Percentiles rank a stretch among this genome's conserved stretches.
These are phyloP conservation scores for Drosophila lutescens DNA, from an alignment of 2,888 invertebrate genomes.

Conservation along the genomic window DNA sequence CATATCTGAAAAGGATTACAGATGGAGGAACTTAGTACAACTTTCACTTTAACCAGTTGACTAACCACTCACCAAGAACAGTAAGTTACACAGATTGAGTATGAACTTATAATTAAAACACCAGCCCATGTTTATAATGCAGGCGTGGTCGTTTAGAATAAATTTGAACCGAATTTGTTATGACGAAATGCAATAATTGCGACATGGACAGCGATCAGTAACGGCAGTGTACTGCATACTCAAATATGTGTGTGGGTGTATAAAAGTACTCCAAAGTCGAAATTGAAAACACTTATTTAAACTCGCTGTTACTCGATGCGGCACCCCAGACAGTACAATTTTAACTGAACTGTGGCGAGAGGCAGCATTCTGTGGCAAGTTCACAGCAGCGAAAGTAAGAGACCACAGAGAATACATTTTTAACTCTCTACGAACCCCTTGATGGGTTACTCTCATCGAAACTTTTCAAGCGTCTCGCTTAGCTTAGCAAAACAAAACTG, in stretches of 20 bases:
- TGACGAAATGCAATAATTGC: slow-evolving; percentile 22
- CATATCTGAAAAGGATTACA: slow-evolving; percentile 86
- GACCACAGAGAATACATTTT: slow-evolving; percentile 7
- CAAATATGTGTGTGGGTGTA: neutral
- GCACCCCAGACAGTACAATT: slow-evolving; percentile 10
- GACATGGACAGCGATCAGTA: slow-evolving; percentile 8
- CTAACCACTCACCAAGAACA: slow-evolving; percentile 85
- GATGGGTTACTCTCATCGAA: slow-evolving; percentile 3
- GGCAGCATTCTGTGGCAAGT: slow-evolving; percentile 55
- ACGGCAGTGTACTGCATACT: neutral
- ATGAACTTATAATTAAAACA: slow-evolving; percentile 87
- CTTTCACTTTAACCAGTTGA: neutral
- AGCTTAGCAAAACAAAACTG: slow-evolving; percentile 27
- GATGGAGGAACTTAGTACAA: neutral
- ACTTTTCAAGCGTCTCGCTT: slow-evolving; percentile 25
- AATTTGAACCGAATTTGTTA: slow-evolving; percentile 13
- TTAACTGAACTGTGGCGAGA: slow-evolving; percentile 15
- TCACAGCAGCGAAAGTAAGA: slow-evolving; percentile 27
- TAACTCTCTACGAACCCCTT: slow-evolving; percentile 1
- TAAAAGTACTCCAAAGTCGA: neutral
- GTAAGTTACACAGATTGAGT: slow-evolving; percentile 88
- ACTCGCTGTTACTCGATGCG: slow-evolving; percentile 1
- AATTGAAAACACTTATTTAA: neutral
- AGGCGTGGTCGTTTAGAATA: neutral
- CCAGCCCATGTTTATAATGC: slow-evolving; percentile 66